phyloP scores from a whole-genome alignment of 1,140 invertebrate species.

The Zophobas atratus region DNA sequence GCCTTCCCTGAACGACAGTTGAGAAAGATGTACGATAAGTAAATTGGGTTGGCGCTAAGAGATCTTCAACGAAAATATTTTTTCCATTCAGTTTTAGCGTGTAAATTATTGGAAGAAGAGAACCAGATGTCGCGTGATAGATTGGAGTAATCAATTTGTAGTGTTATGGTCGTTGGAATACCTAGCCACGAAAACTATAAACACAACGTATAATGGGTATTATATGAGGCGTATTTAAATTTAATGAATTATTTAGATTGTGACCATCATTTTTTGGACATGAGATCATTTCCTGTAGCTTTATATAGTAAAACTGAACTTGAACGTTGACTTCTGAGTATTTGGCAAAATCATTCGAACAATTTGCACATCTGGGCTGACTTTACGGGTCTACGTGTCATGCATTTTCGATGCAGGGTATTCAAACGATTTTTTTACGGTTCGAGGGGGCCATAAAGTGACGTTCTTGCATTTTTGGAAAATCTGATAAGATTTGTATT shows the following conservation, averaged over 20 bases:
- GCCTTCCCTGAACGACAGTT: neutral
- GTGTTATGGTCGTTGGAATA: neutral
- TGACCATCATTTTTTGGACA: conserved; percentile 43
- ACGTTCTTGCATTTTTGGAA: no score
- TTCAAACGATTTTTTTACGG: no score
- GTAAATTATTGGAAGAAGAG: neutral
- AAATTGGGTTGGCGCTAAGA: neutral
- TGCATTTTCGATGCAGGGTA: no score
- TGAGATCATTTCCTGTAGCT: conserved; percentile 46
- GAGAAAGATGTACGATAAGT: neutral
- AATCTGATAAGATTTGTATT: no score
- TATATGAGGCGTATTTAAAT: conserved; percentile 29
- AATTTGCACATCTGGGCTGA: conserved; percentile 15
- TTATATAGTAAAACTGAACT: conserved; percentile 41
- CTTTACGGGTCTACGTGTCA: no score
- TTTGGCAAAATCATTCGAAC: conserved; percentile 21
- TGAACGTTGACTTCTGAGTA: conserved; percentile 38
- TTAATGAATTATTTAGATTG: conserved; percentile 48
- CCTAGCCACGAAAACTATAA: neutral
- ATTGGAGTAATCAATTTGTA: neutral
- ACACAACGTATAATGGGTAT: conserved; percentile 18
- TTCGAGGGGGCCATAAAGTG: no score
- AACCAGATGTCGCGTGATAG: neutral
- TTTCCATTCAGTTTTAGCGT: neutral
- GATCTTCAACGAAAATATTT: neutral